Evolutionary conservation across 2,113 vertebrate genomes (phyloP), one percentile per base, ranked within the genome.

Genomic region (Murina feae): DNA sequence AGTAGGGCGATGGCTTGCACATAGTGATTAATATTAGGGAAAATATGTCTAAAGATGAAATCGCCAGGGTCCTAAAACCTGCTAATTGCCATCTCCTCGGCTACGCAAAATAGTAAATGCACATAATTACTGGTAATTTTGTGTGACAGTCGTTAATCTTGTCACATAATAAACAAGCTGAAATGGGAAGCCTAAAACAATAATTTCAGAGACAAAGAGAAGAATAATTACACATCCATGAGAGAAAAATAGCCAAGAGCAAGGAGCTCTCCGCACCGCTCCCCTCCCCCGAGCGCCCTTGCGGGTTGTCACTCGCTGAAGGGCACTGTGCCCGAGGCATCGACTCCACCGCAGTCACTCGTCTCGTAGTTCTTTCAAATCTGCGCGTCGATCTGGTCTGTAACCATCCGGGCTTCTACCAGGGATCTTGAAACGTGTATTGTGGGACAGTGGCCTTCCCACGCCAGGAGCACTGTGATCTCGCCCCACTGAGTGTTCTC

Each of bases 41-140:
- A 93, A 92, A 58, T 51, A 35, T 6, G 30, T 25, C 72, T 91
- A 68, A 55, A 83, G 79, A 63, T 79, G 66, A 91, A 92, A 65
- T 78, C 25, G 39, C 9, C 20, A 44, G 14, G 39, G 25, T 49
- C 89, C 74, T 84, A 65, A 95, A 92, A 47, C 23, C 37, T 69
- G 28, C 47, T 90, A 58, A 83, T 90, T 82, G 55, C 9, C 23
- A 85, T 84, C 58, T 89, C 74, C 85, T 82, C 89, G 72, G 32
- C 76, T 75, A 81, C 44, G 82, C 71, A 80, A 95, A 96, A 80
- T 28, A 60, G 11, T 60, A 58, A 93, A 71, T 86, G n/a, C 76
- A 35, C 86, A 42, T 96, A 92, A 95, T 86, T 90, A n/a, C 44
- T 93, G 51, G 58, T 93, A 92, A 95, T 32, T 96, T 75, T 35